phyloP scores from a whole-genome alignment of 2,888 invertebrate genomes.

The Flexamia atlantica region DNA sequence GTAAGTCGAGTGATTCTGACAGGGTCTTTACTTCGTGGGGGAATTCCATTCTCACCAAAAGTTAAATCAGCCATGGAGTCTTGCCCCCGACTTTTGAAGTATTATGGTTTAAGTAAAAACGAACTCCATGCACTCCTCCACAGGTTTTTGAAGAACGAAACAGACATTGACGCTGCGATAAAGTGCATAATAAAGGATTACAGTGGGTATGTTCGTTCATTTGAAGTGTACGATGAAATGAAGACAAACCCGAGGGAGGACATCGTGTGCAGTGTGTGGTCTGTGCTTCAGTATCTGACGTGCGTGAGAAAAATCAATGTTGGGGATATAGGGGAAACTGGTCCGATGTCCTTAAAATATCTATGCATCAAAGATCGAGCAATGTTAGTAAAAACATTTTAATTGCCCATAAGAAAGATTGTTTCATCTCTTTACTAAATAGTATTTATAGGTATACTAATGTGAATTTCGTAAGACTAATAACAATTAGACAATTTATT shows the following conservation, averaged over 20 bases:
- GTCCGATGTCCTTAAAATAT: not conserved
- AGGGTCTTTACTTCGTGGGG: slow-evolving; percentile 14
- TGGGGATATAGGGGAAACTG: not conserved
- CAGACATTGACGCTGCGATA: not conserved
- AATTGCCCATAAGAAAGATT: too few relatives aligned
- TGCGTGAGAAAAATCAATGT: slow-evolving; percentile 8
- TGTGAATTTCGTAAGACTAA: too few relatives aligned
- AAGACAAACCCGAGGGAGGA: not conserved
- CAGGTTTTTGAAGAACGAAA: not conserved
- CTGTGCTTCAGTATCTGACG: not conserved
- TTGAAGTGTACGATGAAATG: slow-evolving; percentile 22
- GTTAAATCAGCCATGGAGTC: not conserved
- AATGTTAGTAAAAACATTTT: not conserved
- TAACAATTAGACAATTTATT: too few relatives aligned
- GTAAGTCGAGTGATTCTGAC: not conserved
- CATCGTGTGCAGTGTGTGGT: slow-evolving; percentile 17
- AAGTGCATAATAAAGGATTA: not conserved
- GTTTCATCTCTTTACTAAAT: too few relatives aligned
- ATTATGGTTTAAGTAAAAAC: slow-evolving; percentile 8
- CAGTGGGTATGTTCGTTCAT: slow-evolving; percentile 9
- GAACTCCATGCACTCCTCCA: not conserved
- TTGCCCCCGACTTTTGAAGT: not conserved
- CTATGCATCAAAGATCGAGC: not conserved
- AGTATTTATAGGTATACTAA: too few relatives aligned
- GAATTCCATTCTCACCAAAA: not conserved